Base-by-base conservation (phyloP, 2,113 vertebrate species). In the Glareola pratincola region DNA sequence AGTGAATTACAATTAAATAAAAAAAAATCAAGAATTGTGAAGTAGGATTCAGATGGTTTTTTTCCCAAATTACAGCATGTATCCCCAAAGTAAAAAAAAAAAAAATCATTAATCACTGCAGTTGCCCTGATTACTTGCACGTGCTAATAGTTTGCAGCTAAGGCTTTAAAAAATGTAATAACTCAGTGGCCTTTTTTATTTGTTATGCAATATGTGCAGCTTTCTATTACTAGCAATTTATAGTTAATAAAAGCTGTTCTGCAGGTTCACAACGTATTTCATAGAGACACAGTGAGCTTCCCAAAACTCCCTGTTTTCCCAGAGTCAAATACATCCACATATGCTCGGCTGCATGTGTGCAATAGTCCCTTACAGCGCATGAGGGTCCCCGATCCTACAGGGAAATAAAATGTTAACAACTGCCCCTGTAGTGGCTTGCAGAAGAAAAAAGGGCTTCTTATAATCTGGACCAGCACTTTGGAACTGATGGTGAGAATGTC, bases 1-100 rank as follows among this genome's bases (percentile, higher is more conserved):
- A 81, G 16, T n/a, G 41, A 69, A 69, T 85, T 72, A 66, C 24
- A 88, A 68, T 51, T 54, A 77, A 75, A 95, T 85, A 26, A 79
- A 88, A 87, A 86, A 68, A 69, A 39, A 51, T 20, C 8, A 53
- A 66, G 19, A 63, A 37, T 36, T 84, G 48, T 63, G n/a, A 78
- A 74, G 29, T 67, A 59, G 19, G 56, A 48, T 43, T 66, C 30
- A 39, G 23, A 15, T 66, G 8, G 20, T 48, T 71, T 71, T 37
- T 8, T 8, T 4, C 30, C 7, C 15, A 63, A 39, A 77, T 76
- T 86, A 54, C 30, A 69, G 18, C 4, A 4, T 69, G 53, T 74
- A 43, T 50, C 24, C n/a, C 59, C 53, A 60, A 74, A 89, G 29
- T 34, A 59, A 90, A 82, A 43, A 76, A 39, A 45, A 0, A 3